These are phyloP conservation scores for Melanotaenia nigrans DNA, from an alignment of 2,797 vertebrate genomes.

Conservation along the genomic window DNA sequence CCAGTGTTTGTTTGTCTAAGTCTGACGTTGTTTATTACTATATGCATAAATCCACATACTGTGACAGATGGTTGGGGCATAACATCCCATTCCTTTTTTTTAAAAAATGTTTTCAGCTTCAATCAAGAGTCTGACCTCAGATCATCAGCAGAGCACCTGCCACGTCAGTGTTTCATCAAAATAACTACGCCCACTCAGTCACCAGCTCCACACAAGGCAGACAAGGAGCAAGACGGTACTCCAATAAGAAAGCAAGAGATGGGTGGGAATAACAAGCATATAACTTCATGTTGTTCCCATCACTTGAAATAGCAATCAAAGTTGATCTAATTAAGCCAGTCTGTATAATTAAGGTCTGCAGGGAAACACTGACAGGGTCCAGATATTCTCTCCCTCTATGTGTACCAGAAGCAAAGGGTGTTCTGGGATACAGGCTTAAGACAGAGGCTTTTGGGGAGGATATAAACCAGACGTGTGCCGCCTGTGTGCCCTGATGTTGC, in stretches of 20 bases:
- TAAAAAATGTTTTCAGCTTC: constrained; percentile 73
- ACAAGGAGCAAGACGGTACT: constrained; percentile 26
- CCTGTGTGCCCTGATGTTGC: constrained; percentile 74
- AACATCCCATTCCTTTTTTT: constrained; percentile 69
- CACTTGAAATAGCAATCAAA: constrained; percentile 80
- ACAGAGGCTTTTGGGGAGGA: constrained; percentile 67
- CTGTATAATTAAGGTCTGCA: constrained; percentile 76
- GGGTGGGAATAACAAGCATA: constrained; percentile 69
- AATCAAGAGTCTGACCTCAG: constrained; percentile 78
- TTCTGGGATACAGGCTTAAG: constrained; percentile 71
- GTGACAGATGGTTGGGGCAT: constrained; percentile 57
- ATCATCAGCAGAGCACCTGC: constrained; percentile 80
- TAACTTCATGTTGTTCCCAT: constrained; percentile 70
- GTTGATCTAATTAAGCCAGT: constrained; percentile 80
- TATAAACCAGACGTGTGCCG: constrained; percentile 73
- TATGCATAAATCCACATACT: constrained; percentile 48
- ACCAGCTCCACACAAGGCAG: constrained; percentile 48
- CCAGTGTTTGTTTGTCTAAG: constrained; percentile 40
- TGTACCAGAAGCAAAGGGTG: constrained; percentile 66
- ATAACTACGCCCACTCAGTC: constrained; percentile 59
- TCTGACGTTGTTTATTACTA: constrained; percentile 44
- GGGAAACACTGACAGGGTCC: constrained; percentile 80
- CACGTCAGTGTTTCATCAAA: constrained; percentile 68
- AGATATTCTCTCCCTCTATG: constrained; percentile 73
- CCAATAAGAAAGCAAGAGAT: constrained; percentile 43